Conservation (phyloP, 2,113 vertebrate species). For the Cyanoderma ruficeps region DNA sequence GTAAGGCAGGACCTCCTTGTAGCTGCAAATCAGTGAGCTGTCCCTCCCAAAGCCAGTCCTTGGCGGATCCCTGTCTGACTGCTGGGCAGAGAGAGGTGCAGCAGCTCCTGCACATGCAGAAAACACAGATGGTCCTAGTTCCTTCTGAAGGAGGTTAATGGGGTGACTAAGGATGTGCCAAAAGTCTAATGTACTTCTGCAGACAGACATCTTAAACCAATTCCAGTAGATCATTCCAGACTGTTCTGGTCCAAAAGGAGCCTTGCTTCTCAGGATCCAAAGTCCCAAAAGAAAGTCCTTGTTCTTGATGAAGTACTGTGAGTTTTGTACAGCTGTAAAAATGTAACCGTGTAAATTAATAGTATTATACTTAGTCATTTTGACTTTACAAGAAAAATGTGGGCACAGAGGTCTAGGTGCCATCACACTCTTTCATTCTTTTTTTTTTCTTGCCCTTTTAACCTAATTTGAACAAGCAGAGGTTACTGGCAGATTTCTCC, state of each 20-base stretch:
- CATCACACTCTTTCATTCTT: neutral
- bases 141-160: neutral
- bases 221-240: neutral
- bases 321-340: neutral
- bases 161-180: slow-evolving; percentile 18
- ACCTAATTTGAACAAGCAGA: neutral
- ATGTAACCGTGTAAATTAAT: neutral
- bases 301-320: neutral
- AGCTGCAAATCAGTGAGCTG: neutral
- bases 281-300: neutral
- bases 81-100: neutral
- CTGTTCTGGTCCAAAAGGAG: neutral
- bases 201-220: neutral
- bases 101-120: neutral
- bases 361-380: neutral
- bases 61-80: neutral
- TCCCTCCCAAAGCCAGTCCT: neutral
- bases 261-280: neutral
- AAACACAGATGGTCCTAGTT: slow-evolving; percentile 29
- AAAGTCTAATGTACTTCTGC: neutral
- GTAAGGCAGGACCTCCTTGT: neutral
- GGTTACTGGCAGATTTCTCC: neutral
- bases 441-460: neutral
- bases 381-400: neutral
- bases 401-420: neutral